A percentile compares a stretch with the other conserved stretches of the same genome.
Evolutionary conservation across 2,113 vertebrate genomes (phyloP).

Genomic region (Osmerus mordax): DNA sequence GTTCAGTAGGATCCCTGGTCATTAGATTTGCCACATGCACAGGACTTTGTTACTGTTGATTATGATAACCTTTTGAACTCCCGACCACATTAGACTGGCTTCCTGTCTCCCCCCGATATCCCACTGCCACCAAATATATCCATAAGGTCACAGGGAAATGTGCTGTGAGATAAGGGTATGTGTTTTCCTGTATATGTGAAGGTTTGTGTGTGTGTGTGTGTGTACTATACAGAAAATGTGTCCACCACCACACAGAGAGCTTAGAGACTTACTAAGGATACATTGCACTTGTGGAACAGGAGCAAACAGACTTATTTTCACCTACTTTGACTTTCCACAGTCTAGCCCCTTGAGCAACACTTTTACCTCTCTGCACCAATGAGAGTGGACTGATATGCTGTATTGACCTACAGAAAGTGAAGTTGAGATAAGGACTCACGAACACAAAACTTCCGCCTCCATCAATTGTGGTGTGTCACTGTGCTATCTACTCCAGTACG

Average conservation of each 20-base stretch:
- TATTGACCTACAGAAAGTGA: neutral
- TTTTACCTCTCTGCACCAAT: neutral
- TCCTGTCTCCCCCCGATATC: too few species aligned
- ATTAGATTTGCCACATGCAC: too few species aligned
- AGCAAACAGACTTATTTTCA: constrained; percentile 9
- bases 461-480: too few species aligned
- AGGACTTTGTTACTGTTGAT: too few species aligned
- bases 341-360: neutral
- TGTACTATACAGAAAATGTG: neutral
- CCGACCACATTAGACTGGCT: too few species aligned
- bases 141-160: neutral
- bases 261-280: constrained; percentile 17
- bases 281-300: constrained; percentile 5
- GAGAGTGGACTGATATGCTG: neutral
- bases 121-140: neutral
- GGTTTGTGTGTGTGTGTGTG: constrained; percentile 4
- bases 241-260: neutral
- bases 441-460: too few species aligned
- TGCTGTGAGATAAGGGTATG: neutral
- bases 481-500: too few species aligned
- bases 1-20: too few species aligned
- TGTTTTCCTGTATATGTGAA: neutral
- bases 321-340: neutral
- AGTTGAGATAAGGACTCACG: too few species aligned
- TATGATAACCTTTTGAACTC: too few species aligned